Evolutionary conservation across 2,888 invertebrate genomes (phyloP), one percentile per base, ranked within the genome.

Genomic region (Pandemis heparana): DNA sequence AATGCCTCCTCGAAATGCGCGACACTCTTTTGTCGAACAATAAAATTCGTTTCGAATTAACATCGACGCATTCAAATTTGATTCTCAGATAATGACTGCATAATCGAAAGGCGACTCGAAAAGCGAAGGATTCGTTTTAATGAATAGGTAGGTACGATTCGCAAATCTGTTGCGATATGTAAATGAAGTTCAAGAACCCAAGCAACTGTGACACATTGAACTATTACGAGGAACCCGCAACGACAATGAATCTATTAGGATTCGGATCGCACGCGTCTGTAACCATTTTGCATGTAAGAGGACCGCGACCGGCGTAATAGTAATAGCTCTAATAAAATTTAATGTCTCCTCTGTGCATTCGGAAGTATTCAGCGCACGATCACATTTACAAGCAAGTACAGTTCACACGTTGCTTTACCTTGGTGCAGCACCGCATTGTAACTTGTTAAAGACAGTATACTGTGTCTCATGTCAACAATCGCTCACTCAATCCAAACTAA

Each of bases 221-320:
- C 81, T 82, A 82, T 82, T 83, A 82, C 79, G 76, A 82, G 78
- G 79, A 81, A 79, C 78, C 75, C 75, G 79, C 75, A 80, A 83
- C 74, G 82, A 87, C 85, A 88, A 90, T 88, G 86, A 87, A 87
- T 89, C 88, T 87, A 90, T 92, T 92, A 89, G 80, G 83, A 92
- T 92, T 90, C 89, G 83, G 78, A 78, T 77, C 86, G 83, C 85
- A 85, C 78, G 74, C 81, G 78, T 70, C 77, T 75, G 75, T 78
- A 80, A 79, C 78, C 83, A 83, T 86, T 86, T 83, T 82, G 83
- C 87, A 85, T 85, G 80, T 80, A 78, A 79, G 78, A 65, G 63
- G 60, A 73, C 68, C 59, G 39, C 56, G 64, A 69, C 68, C 59
- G 46, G 18, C 73, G 51, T 81, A 78, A 78, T 80, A 80, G 79